Base-by-base conservation (phyloP, 2,797 vertebrate genomes). In the Nyctibius grandis region DNA sequence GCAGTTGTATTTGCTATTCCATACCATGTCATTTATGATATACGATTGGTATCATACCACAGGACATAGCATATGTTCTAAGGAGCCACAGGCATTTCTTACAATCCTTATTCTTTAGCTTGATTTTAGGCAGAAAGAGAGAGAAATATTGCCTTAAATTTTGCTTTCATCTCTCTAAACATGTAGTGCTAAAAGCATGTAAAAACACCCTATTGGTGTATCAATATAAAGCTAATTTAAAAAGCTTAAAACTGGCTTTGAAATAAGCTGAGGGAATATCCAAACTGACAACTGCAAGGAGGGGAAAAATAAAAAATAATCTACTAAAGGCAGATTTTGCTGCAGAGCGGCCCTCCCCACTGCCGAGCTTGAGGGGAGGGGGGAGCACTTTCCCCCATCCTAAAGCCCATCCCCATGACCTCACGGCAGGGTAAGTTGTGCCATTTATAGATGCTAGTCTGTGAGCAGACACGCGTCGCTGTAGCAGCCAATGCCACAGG, bases 211-310 rank as follows among this genome's bases (percentile, higher is more conserved):
- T 40, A 18, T 15, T 45, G 61, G 25, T 68, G 6, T 54, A 84
- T 65, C 85, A 84, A 25, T 54, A 45, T n/a, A 81, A 86, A 85
- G 31, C 42, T 63, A 76, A 69, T 86, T 86, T 78, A 45, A 92
- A 91, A 90, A 47, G 44, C 74, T 91, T 87, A 75, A 59, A 80
- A 36, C 13, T 88, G 61, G 40, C 48, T 94, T 64, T 68, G 61
- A 88, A 92, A 85, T 78, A 92, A 92, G 50, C 53, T 36, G 48
- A 75, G 70, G 76, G 70, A 45, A 73, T 76, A 82, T 61, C 59
- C 54, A 77, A 65, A 83, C 0, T 69, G 69, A 72, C 74, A 92
- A 61, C 25, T 38, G 7, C 40, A 40, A 67, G 44, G 57, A 40
- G 42, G 59, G 9, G 15, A 12, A 26, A 9, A 28, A 28, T 7